Conservation (phyloP, 2,888 invertebrate genomes). For the Drosophila setosimentum region DNA sequence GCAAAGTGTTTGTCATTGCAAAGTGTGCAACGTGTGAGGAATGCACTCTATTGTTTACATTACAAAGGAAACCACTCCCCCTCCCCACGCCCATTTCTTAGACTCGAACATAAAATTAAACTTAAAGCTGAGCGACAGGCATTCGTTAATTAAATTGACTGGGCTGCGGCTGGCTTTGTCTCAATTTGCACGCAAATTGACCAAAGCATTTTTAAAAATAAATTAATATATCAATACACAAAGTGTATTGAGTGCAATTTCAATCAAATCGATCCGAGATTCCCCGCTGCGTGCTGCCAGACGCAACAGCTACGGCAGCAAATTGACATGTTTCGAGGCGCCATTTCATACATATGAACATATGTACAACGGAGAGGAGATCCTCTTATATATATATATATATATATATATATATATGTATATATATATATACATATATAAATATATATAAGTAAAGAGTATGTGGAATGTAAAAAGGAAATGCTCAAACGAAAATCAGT, state of each 20-base stretch:
- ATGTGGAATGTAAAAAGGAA: slow-evolving; percentile 66
- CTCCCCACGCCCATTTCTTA: not conserved
- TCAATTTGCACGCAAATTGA: slow-evolving; percentile 73
- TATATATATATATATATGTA: slow-evolving; percentile 3
- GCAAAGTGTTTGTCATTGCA: slow-evolving; percentile 26
- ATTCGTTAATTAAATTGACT: slow-evolving; percentile 50
- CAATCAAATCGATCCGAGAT: slow-evolving; percentile 74
- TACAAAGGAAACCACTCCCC: slow-evolving; percentile 21
- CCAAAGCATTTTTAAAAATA: slow-evolving; percentile 70
- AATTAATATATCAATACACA: slow-evolving; percentile 80
- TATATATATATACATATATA: slow-evolving; percentile 7
- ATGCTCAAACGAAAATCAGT: slow-evolving; percentile 76
- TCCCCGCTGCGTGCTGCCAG: slow-evolving; percentile 69
- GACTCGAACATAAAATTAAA: slow-evolving; percentile 1
- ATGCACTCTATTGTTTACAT: slow-evolving; percentile 43
- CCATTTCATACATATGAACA: slow-evolving; percentile 29
- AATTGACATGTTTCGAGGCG: slow-evolving; percentile 76
- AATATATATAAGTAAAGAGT: slow-evolving; percentile 16
- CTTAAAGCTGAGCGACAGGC: slow-evolving; percentile 33
- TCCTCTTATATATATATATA: slow-evolving; percentile 11
- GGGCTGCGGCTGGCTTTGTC: slow-evolving; percentile 54
- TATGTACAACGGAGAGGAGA: slow-evolving; percentile 26
- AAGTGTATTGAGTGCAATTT: slow-evolving; percentile 75
- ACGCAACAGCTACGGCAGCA: slow-evolving; percentile 52
- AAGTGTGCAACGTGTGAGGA: slow-evolving; percentile 29